These are phyloP conservation scores for Rhopalosiphum padi DNA, from an alignment of 1,140 invertebrate genomes.

Conservation along the genomic window DNA sequence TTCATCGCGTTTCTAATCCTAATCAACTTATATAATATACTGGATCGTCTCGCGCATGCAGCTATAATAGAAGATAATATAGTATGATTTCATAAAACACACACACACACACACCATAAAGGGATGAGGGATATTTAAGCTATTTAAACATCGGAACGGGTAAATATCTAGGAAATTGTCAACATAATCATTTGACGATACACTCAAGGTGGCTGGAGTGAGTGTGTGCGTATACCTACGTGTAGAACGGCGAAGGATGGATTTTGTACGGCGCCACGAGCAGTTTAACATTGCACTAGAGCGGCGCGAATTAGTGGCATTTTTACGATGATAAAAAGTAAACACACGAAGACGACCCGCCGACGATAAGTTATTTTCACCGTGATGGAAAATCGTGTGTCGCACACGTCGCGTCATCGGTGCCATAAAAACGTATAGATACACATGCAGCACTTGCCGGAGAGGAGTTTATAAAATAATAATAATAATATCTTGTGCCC, in stretches of 20 bases:
- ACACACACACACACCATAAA: not conserved
- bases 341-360: constrained; percentile 19
- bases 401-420: not conserved
- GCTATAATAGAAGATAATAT: too few relatives aligned
- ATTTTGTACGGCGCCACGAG: constrained; percentile 15
- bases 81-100: not conserved
- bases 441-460: too few relatives aligned
- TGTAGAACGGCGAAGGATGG: not conserved
- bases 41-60: not conserved
- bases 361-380: constrained; percentile 24
- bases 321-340: constrained; percentile 57
- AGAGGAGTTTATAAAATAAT: not conserved
- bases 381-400: not conserved
- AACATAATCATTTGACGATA: constrained; percentile 17
- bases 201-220: too few relatives aligned
- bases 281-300: not conserved
- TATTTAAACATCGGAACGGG: constrained; percentile 11
- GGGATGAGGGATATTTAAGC: not conserved
- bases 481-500: constrained; percentile 53
- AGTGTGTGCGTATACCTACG: not conserved
- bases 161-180: constrained; percentile 32
- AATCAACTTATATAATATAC: not conserved
- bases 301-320: constrained; percentile 35
- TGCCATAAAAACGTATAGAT: constrained; percentile 13
- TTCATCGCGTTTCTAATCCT: not conserved